Evolutionary conservation across 2,888 invertebrate genomes (phyloP).

Genomic region (Zonitis immaculata): DNA sequence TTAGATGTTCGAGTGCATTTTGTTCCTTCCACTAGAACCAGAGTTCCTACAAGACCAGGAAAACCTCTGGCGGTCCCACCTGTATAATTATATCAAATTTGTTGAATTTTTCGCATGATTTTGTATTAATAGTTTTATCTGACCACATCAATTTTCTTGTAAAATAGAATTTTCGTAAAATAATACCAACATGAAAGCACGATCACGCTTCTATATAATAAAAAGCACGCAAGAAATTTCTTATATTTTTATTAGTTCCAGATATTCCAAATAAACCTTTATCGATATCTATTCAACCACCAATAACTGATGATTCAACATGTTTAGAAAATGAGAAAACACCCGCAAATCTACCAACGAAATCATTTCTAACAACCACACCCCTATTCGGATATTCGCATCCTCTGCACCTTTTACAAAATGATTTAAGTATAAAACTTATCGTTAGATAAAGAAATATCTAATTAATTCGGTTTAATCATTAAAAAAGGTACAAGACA

Average conservation of each 20-base stretch:
- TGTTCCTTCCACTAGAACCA: too few species aligned
- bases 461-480: too few species aligned
- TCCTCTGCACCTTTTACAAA: constrained; percentile 13
- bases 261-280: constrained; percentile 7
- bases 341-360: constrained; percentile 14
- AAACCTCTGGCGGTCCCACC: too few species aligned
- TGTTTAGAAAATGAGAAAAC: constrained; percentile 15
- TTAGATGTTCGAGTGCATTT: too few species aligned
- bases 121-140: constrained; percentile 22
- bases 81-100: too few species aligned
- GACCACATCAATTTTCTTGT: constrained; percentile 34
- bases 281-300: not conserved
- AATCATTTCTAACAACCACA: constrained; percentile 14
- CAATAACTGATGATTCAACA: constrained; percentile 5
- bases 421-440: constrained; percentile 23
- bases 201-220: constrained; percentile 21
- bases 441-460: too few species aligned
- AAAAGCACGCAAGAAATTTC: constrained; percentile 18
- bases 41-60: too few species aligned
- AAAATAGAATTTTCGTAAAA: constrained; percentile 21
- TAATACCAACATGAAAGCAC: constrained; percentile 23
- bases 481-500: constrained; percentile 9
- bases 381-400: constrained; percentile 21
- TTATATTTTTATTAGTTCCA: constrained; percentile 9
- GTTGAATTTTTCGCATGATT: constrained; percentile 3